phyloP scores from a whole-genome alignment of 2,888 invertebrate species.

The Chydorus sphaericus region DNA sequence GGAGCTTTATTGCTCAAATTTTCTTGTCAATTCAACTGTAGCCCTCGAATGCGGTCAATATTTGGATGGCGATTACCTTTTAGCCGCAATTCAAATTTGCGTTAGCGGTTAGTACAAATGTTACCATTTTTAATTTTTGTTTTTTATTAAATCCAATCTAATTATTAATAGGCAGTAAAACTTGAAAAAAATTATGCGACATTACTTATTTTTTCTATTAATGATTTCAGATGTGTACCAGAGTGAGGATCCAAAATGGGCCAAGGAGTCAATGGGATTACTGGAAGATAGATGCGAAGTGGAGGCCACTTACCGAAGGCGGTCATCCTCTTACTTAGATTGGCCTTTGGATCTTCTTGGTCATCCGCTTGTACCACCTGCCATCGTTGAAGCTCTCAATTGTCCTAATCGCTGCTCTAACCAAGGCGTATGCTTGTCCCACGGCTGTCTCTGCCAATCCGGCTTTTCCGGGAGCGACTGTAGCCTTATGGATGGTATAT shows the following conservation, averaged over 20 bases:
- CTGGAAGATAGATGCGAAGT: slow-evolving; percentile 15
- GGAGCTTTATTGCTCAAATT: slow-evolving; percentile 11
- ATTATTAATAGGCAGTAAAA: background rate
- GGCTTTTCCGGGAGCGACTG: slow-evolving; percentile 16
- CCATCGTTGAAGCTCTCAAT: slow-evolving; percentile 16
- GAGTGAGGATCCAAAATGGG: slow-evolving; percentile 6
- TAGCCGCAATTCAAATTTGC: slow-evolving; percentile 14
- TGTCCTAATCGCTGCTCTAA: slow-evolving; percentile 16
- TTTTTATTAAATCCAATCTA: background rate
- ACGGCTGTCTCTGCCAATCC: slow-evolving; percentile 16
- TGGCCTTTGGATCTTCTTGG: slow-evolving; percentile 10
- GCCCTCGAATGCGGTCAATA: slow-evolving; percentile 14
- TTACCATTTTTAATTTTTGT: background rate
- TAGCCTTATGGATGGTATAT: slow-evolving; percentile 13
- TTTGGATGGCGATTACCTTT: slow-evolving; percentile 7
- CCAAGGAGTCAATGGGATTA: slow-evolving; percentile 4
- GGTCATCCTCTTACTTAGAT: no score
- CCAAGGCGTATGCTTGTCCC: slow-evolving; percentile 16
- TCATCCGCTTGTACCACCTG: slow-evolving; percentile 4
- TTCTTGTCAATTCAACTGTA: slow-evolving; percentile 14
- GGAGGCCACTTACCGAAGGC: slow-evolving; percentile 3
- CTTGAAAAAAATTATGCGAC: background rate
- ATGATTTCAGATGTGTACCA: slow-evolving; percentile 10
- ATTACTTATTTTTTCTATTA: background rate
- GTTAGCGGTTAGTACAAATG: slow-evolving; percentile 5